Conservation (phyloP, 2,797 vertebrate species). For the Galaxias olidus region DNA sequence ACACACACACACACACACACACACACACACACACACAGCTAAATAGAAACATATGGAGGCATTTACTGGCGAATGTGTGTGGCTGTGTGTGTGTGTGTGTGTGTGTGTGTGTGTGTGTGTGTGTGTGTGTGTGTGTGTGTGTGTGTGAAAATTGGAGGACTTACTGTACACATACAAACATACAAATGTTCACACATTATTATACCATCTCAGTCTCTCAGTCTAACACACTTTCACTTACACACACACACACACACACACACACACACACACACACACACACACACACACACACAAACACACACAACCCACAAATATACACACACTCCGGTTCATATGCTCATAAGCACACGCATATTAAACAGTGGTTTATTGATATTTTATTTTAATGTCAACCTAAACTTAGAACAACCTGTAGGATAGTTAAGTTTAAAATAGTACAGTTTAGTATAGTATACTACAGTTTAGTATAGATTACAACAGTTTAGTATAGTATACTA, state of each 20-base stretch:
- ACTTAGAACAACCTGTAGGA: too few species aligned
- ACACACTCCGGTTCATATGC: constrained; percentile 1
- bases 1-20: too few species aligned
- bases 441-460: too few species aligned
- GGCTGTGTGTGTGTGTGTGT: constrained; percentile 12
- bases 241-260: constrained; percentile 7
- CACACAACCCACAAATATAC: constrained; percentile 26
- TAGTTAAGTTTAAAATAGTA: too few species aligned
- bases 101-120: constrained; percentile 3
- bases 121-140: constrained; percentile 13
- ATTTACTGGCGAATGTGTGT: neutral
- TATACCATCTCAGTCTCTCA: neutral
- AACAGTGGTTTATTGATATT: constrained; percentile 64
- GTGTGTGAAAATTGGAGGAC: constrained; percentile 7
- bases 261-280: constrained; percentile 18
- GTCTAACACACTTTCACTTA: too few species aligned
- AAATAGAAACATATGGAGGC: constrained; percentile 67
- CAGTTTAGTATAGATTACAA: too few species aligned
- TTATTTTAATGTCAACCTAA: too few species aligned
- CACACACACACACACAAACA: constrained; percentile 29
- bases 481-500: too few species aligned
- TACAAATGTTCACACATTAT: too few species aligned
- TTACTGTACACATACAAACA: too few species aligned
- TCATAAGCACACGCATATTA: constrained; percentile 75
- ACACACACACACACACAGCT: constrained; percentile 26